A percentile compares a stretch with the other conserved stretches of the same genome.
These are phyloP conservation scores for Pycnonotus jocosus DNA, from an alignment of 2,113 vertebrate genomes.

Conservation along the genomic window DNA sequence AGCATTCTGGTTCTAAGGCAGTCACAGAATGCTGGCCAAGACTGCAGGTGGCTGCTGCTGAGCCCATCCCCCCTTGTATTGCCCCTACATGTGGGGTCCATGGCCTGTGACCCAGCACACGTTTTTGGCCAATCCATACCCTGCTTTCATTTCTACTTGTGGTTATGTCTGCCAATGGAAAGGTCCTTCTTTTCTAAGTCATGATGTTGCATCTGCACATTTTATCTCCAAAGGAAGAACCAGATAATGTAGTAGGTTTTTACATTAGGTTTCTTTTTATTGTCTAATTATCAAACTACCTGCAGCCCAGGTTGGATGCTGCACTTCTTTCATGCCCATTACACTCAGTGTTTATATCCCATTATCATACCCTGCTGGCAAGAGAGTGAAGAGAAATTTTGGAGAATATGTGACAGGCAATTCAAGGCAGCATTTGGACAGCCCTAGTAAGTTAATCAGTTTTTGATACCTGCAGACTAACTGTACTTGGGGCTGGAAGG, in stretches of 20 bases:
- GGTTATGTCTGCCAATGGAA: neutral
- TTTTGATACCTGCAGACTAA: constrained; percentile 53
- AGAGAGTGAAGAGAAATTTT: neutral
- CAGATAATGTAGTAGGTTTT: neutral
- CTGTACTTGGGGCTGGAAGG: constrained; percentile 31
- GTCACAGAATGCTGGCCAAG: neutral
- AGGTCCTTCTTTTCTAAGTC: neutral
- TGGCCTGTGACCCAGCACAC: rapidly evolving
- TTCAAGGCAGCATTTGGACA: neutral
- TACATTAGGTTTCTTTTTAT: neutral
- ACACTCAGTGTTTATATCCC: neutral
- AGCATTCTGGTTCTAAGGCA: neutral
- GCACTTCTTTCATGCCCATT: rapidly evolving
- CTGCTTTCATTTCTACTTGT: neutral
- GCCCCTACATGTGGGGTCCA: rapidly evolving
- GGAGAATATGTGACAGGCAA: neutral
- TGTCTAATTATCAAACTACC: neutral
- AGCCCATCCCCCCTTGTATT: neutral
- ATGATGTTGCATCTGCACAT: rapidly evolving
- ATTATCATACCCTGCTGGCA: constrained; percentile 12
- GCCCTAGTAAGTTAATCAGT: constrained; percentile 51
- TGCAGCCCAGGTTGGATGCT: neutral
- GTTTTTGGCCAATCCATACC: neutral
- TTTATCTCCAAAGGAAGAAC: neutral
- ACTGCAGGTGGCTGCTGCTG: neutral